phyloP scores from a whole-genome alignment of 2,888 invertebrate genomes.

The Corbicula japonica region DNA sequence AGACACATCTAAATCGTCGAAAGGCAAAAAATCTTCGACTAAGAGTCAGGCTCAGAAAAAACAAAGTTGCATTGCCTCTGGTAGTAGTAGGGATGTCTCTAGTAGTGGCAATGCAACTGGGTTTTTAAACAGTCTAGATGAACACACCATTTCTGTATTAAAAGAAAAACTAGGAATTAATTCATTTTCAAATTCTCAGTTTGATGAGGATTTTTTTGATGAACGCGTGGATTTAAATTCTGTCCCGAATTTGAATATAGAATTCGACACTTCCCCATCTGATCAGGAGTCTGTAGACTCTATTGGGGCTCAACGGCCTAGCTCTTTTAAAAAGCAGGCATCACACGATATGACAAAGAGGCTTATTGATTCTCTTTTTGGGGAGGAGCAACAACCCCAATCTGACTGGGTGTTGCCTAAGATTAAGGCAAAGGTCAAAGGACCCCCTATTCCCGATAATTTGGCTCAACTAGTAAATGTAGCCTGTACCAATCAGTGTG shows the following conservation, averaged over 20 bases:
- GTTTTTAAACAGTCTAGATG: constrained; percentile 4
- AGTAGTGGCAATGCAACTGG: constrained; percentile 2
- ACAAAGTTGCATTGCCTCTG: neutral
- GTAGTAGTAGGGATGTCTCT: neutral
- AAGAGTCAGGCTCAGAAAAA: neutral
- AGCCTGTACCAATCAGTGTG: constrained; percentile 19
- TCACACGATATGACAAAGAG: neutral
- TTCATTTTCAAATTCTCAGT: neutral
- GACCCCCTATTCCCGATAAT: neutral
- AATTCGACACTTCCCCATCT: neutral
- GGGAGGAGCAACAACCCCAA: neutral
- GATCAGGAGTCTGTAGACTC: neutral
- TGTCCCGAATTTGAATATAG: constrained; percentile 6
- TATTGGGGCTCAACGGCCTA: neutral
- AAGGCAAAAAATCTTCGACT: neutral
- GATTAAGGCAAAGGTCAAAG: neutral
- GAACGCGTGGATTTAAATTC: neutral
- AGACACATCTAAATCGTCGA: no score
- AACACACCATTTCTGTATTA: neutral
- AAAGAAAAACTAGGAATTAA: constrained; percentile 4
- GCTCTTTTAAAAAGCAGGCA: neutral
- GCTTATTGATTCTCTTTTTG: neutral
- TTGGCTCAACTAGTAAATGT: constrained; percentile 13
- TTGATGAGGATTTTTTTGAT: neutral
- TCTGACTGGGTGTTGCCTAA: constrained; percentile 17